A percentile compares a stretch with the other conserved stretches of the same genome.
phyloP scores from a whole-genome alignment of 1,140 invertebrate genomes.

The Eubasilissa regina region DNA sequence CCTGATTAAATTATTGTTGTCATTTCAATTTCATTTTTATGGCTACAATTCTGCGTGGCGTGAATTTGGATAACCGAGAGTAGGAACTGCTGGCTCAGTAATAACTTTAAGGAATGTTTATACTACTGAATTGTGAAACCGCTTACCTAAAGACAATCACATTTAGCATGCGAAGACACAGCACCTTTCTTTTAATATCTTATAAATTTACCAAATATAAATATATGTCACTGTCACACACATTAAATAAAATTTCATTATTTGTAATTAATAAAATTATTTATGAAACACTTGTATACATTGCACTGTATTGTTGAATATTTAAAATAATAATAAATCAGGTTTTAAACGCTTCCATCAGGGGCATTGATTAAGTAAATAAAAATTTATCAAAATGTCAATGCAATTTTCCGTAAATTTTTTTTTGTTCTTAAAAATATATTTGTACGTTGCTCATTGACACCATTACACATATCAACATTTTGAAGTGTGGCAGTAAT shows the following conservation, averaged over 20 bases:
- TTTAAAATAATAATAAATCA: background rate
- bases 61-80: no score
- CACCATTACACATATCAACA: no score
- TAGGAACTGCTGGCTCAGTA: no score
- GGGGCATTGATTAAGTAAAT: no score
- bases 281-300: background rate
- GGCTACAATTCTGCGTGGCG: no score
- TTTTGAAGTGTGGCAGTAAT: no score
- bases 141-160: no score
- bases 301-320: background rate
- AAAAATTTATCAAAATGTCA: no score
- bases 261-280: background rate
- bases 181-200: background rate
- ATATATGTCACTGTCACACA: background rate
- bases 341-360: no score
- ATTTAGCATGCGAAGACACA: background rate
- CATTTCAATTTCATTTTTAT: background rate
- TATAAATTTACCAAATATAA: background rate
- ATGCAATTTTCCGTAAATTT: no score
- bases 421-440: no score
- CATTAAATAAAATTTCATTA: background rate
- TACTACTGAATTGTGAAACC: background rate
- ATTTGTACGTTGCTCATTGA: no score
- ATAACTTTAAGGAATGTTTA: conserved; percentile 3
- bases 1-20: background rate